Evolutionary conservation across 37 sponge, comb jelly and placozoan genomes (phyloP).

Genomic region (Amphimedon queenslandica): DNA sequence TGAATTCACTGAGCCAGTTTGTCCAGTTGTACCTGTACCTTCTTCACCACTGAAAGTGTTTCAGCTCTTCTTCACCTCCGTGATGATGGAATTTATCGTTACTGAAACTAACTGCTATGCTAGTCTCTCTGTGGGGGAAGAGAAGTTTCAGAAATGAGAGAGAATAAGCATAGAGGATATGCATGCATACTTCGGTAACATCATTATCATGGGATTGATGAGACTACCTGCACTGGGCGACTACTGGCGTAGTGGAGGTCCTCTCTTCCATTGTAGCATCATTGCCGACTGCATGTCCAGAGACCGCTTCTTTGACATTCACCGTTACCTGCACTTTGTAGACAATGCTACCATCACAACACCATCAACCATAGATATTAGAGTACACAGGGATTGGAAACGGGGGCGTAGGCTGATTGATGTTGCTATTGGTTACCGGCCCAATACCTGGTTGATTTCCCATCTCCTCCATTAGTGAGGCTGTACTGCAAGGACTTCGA

Average conservation of each 20-base stretch:
- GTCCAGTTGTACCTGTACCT: background rate
- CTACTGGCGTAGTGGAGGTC: background rate
- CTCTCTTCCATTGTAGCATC: background rate
- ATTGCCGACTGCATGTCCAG: background rate
- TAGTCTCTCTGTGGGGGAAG: background rate
- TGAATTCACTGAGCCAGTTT: no score
- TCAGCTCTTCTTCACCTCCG: background rate
- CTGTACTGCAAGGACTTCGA: no score
- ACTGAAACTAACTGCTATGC: background rate
- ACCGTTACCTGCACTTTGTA: background rate
- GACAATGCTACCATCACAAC: background rate
- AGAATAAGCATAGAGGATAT: background rate
- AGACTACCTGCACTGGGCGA: background rate
- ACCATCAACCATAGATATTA: no score
- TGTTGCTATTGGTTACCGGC: no score
- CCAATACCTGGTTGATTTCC: no score
- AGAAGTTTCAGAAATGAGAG: background rate
- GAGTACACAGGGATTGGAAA: no score
- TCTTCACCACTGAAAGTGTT: background rate
- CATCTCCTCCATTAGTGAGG: no score
- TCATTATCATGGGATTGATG: background rate
- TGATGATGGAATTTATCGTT: background rate
- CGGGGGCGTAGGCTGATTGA: no score
- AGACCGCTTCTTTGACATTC: background rate
- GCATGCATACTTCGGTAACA: background rate